These are phyloP conservation scores for Platygyra sinensis DNA, from an alignment of 64 coral and sea anemone species.

Conservation along the genomic window DNA sequence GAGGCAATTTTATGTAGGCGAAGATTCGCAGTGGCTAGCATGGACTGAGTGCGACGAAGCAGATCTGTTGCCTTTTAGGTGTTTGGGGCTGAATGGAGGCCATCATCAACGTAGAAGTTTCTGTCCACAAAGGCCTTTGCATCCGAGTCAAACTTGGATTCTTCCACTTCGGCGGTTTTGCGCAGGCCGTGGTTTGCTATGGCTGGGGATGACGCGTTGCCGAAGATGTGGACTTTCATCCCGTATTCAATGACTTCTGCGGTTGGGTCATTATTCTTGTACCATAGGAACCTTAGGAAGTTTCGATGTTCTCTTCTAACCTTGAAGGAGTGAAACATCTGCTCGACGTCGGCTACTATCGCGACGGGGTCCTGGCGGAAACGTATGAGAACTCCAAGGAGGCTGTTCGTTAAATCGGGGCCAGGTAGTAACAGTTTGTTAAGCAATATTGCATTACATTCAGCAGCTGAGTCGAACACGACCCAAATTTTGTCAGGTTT, in stretches of 20 bases:
- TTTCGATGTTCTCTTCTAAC: too few relatives aligned
- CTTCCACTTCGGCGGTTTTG: background rate
- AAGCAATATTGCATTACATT: background rate
- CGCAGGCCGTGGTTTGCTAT: constrained; percentile 1
- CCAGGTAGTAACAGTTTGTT: background rate
- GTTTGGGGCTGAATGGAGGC: too few relatives aligned
- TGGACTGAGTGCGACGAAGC: background rate
- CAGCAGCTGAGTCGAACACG: constrained; percentile 6
- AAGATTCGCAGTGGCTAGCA: background rate
- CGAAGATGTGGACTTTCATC: background rate
- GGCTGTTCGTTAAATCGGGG: background rate
- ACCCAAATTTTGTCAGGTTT: too few relatives aligned
- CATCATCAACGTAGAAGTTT: too few relatives aligned
- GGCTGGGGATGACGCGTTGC: background rate
- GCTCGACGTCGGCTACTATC: background rate
- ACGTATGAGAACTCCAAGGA: background rate
- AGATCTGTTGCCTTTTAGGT: too few relatives aligned
- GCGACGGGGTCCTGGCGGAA: background rate
- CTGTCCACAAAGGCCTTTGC: too few relatives aligned
- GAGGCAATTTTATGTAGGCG: background rate
- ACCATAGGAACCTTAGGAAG: background rate
- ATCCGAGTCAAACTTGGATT: background rate
- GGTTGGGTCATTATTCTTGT: background rate
- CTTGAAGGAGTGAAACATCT: background rate
- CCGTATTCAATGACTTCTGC: background rate